Evolutionary conservation across 35 echinoderm and acorn worm species (phyloP), one percentile per base, ranked within the genome.

Genomic region (Apostichopus japonicus): DNA sequence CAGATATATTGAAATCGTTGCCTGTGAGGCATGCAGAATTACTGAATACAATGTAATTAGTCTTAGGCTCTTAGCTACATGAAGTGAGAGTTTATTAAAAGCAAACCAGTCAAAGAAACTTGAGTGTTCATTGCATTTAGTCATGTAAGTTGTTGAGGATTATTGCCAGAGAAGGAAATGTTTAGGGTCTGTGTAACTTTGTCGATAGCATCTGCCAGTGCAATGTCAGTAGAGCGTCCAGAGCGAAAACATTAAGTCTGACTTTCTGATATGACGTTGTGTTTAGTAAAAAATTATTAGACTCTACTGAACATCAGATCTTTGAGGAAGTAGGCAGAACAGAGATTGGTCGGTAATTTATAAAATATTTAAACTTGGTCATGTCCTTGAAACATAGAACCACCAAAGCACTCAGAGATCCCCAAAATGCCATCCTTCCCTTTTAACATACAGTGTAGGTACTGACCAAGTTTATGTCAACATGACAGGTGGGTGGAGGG

Each of bases 21-120:
- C 58, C 57, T 6, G 17, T 86, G 14, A 63, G 53, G 54, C 78
- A 79, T 25, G 78, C 4, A 13, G 78, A 79, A 79, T 79, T 79
- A 79, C 58, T 86, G 19, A 56, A 86, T 56, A 63, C 53, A 55
- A 86, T 86, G 15, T 58, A 86, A 14, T 86, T 86, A 56, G 82
- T 86, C 56, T 56, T n/a, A n/a, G n/a, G n/a, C n/a, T 44, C 33
- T 44, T 86, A 63, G 53, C 83, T n/a, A 86, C 13, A 86, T 56
- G 17, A 23, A 86, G 83, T 44, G 4, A 56, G 54, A 86, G 83
- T 63, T 86, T 86, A 21, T 86, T 86, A 55, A 4, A 55, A 23
- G 83, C 83, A 86, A 86, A 56, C 83, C 54, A 65, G 62, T 65
- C 62, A 65, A 17, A 86, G 53, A 23, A 86, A 86, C n/a, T 79